phyloP scores from a whole-genome alignment of 2,113 vertebrate species.

The Trogon melanurus region DNA sequence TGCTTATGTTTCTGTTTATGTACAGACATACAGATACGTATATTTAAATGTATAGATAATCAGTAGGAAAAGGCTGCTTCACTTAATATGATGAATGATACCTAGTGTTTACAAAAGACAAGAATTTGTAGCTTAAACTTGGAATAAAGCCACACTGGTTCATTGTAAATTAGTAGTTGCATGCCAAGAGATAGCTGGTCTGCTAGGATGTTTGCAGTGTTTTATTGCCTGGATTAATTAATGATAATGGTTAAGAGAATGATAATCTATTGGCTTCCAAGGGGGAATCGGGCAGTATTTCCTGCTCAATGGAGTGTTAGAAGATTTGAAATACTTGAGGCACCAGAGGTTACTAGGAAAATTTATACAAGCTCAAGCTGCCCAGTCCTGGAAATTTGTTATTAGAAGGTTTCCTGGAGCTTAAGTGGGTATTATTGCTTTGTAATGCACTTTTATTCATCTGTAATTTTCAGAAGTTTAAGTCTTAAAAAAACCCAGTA shows the following conservation, averaged over 20 bases:
- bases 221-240: constrained; percentile 61
- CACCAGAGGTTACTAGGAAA: background rate
- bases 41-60: background rate
- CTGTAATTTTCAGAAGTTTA: background rate
- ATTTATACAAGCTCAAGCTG: constrained; percentile 3
- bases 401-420: background rate
- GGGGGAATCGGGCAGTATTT: constrained; percentile 7
- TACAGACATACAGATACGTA: background rate
- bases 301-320: constrained; percentile 1
- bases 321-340: constrained; percentile 21
- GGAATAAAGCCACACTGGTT: constrained; percentile 13
- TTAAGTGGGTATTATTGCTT: background rate
- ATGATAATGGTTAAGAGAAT: constrained; percentile 36
- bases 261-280: constrained; percentile 44
- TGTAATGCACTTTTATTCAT: background rate
- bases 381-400: background rate
- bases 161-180: background rate
- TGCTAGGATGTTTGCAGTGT: constrained; percentile 2
- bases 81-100: background rate
- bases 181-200: constrained; percentile 27
- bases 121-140: constrained; percentile 1
- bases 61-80: background rate
- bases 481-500: background rate
- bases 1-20: background rate
- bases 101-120: constrained; percentile 20